phyloP scores from a whole-genome alignment of 2,113 vertebrate genomes.

The Scopus umbretta region DNA sequence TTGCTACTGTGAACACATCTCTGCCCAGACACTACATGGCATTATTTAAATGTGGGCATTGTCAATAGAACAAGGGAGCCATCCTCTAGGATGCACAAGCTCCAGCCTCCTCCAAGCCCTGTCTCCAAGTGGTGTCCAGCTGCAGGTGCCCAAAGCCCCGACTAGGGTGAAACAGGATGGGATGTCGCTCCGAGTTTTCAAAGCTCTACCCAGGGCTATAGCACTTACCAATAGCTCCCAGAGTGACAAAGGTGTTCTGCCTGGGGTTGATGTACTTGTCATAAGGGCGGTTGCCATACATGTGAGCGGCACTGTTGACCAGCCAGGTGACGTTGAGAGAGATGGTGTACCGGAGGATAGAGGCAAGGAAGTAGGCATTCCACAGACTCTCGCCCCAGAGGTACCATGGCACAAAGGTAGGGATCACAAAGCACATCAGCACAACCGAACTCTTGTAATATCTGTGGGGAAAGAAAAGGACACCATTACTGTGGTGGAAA shows the following conservation, averaged over 20 bases:
- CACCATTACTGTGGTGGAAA: neutral
- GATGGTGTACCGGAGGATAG: constrained; percentile 77
- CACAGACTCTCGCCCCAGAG: constrained; percentile 79
- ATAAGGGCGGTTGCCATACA: constrained; percentile 80
- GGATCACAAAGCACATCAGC: constrained; percentile 75
- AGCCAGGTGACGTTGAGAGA: constrained; percentile 78
- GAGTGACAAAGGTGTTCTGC: constrained; percentile 73
- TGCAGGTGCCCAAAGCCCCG: neutral
- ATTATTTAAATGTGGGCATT: neutral
- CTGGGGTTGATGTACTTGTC: constrained; percentile 76
- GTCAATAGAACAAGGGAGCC: neutral
- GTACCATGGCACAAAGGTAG: constrained; percentile 78
- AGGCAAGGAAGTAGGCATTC: constrained; percentile 81
- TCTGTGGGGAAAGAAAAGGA: constrained; percentile 13
- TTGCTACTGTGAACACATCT: neutral
- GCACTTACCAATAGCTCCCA: constrained; percentile 78
- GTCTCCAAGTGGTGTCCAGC: neutral
- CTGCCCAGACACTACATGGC: neutral
- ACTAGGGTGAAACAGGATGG: fast-evolving
- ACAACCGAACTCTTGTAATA: constrained; percentile 70
- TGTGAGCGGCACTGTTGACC: constrained; percentile 80
- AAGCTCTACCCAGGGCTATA: neutral
- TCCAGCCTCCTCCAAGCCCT: neutral
- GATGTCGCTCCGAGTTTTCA: neutral
- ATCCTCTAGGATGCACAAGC: neutral